Conservation (phyloP, 2,888 invertebrate genomes). For the Harmothoe impar region DNA sequence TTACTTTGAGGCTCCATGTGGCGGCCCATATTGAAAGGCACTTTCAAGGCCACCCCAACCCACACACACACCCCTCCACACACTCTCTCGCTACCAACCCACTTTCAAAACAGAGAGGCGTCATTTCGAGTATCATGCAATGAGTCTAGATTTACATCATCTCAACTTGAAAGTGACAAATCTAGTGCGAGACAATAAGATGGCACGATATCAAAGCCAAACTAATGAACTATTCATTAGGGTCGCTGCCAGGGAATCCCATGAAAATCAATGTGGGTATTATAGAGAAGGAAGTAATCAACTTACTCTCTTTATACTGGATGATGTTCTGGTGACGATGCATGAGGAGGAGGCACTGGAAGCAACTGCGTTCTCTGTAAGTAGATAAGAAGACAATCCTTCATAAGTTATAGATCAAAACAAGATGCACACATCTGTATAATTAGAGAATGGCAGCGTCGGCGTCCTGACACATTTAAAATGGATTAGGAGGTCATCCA, state of each 20-base stretch:
- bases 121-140: neutral
- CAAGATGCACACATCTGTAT: neutral
- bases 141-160: neutral
- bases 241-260: neutral
- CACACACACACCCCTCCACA: too few species aligned
- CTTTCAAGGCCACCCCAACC: neutral
- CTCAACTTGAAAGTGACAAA: neutral
- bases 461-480: neutral
- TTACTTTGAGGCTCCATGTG: neutral
- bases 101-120: neutral
- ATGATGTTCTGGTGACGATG: conserved; percentile 96
- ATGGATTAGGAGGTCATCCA: conserved; percentile 39
- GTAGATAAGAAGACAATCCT: conserved; percentile 59
- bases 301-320: conserved; percentile 99
- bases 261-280: conserved; percentile 1
- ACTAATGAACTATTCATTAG: conserved; percentile 29
- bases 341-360: conserved; percentile 96
- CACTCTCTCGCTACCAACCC: too few species aligned
- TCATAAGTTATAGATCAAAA: conserved; percentile 17
- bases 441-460: neutral
- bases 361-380: conserved; percentile 93
- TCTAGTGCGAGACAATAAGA: neutral
- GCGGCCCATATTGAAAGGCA: neutral
- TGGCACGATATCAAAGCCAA: conserved; percentile 9
- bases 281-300: conserved; percentile 58